Conservation (phyloP, 2,113 vertebrate genomes). For the Peromyscus polionotus region DNA sequence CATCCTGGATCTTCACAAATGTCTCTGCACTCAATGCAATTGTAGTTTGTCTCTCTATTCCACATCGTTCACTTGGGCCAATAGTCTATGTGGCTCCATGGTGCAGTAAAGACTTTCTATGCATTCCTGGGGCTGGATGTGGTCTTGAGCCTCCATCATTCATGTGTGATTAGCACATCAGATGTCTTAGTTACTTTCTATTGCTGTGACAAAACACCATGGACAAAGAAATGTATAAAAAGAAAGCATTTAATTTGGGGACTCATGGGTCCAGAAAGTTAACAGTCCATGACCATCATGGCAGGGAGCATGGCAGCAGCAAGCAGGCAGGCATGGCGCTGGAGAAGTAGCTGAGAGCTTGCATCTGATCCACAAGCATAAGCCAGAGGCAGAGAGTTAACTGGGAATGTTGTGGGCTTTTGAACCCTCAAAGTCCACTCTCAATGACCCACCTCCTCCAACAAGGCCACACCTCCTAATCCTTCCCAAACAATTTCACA, state of each 20-base stretch:
- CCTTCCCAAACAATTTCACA: neutral
- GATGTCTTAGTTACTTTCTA: neutral
- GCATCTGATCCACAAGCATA: neutral
- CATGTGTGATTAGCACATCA: neutral
- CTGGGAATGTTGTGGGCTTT: neutral
- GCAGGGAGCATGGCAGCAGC: neutral
- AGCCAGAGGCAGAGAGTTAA: neutral
- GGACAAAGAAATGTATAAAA: neutral
- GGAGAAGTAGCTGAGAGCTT: neutral
- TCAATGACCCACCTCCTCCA: neutral
- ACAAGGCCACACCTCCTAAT: neutral
- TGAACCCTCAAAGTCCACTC: neutral
- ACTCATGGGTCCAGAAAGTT: neutral
- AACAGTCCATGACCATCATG: neutral
- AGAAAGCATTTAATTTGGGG: neutral
- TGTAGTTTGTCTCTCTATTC: accelerated
- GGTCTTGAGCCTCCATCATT: neutral
- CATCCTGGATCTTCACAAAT: neutral
- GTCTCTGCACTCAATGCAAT: accelerated
- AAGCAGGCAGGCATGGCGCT: neutral
- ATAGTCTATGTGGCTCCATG: accelerated
- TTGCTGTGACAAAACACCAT: neutral
- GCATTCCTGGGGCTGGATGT: neutral
- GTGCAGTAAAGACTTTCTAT: accelerated
- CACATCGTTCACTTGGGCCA: neutral